These are phyloP conservation scores for Torymus aiolomorphi DNA, from an alignment of 2,888 invertebrate species.

Conservation along the genomic window DNA sequence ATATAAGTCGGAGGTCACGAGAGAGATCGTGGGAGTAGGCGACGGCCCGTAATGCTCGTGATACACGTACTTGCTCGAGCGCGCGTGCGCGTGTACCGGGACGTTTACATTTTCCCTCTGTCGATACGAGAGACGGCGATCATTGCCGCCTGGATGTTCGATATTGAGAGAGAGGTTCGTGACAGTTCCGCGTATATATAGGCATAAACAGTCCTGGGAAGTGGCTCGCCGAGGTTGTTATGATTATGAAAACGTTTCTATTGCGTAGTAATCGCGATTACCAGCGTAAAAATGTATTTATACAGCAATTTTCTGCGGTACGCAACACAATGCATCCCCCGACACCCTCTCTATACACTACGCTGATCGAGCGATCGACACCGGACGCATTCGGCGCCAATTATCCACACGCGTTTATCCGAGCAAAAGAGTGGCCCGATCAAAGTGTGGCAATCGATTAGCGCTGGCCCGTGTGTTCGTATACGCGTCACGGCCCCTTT, in stretches of 20 bases:
- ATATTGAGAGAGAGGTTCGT: slow-evolving; percentile 1
- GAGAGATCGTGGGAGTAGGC: slow-evolving; percentile 51
- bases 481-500: slow-evolving; percentile 20
- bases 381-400: slow-evolving; percentile 14
- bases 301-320: no score
- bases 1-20: slow-evolving; percentile 31
- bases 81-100: neutral
- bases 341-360: neutral
- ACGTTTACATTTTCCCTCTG: slow-evolving; percentile 43
- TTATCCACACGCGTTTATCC: slow-evolving; percentile 32
- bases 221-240: no score
- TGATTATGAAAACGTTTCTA: no score
- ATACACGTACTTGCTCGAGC: slow-evolving; percentile 40
- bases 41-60: slow-evolving; percentile 49
- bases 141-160: slow-evolving; percentile 16
- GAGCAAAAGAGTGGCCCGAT: slow-evolving; percentile 20
- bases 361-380: neutral
- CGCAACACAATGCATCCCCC: no score
- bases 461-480: neutral
- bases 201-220: no score
- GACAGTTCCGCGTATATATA: slow-evolving; percentile 37
- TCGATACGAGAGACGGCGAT: slow-evolving; percentile 17
- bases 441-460: slow-evolving; percentile 47
- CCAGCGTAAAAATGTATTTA: no score
- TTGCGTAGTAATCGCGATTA: no score